Evolutionary conservation across 2,797 vertebrate species (phyloP).

Genomic region (Schizopygopsis pylzovi): DNA sequence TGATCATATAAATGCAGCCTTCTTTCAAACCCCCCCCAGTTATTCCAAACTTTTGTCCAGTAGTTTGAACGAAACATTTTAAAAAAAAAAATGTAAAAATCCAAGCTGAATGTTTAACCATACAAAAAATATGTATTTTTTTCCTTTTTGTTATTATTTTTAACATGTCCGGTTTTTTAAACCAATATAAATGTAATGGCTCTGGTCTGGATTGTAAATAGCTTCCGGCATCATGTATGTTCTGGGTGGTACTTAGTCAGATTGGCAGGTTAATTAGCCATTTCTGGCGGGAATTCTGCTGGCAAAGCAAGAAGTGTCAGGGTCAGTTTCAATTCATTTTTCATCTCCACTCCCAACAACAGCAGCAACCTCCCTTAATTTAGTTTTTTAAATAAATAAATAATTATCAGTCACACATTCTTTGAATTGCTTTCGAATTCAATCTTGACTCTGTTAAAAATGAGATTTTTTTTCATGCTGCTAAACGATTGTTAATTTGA

Average conservation of each 20-base stretch:
- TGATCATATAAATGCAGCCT: not conserved
- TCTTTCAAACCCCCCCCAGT: too few relatives aligned
- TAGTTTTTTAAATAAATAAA: not conserved
- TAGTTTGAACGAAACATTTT: not conserved
- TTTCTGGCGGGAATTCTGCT: conserved; percentile 54
- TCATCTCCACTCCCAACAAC: conserved; percentile 37
- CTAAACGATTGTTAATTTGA: conserved; percentile 55
- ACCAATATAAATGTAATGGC: not conserved
- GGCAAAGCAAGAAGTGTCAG: conserved; percentile 46
- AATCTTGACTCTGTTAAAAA: conserved; percentile 48
- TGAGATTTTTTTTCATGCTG: conserved; percentile 40
- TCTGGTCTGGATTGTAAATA: conserved; percentile 7
- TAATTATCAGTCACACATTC: conserved; percentile 42
- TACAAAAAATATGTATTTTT: not conserved
- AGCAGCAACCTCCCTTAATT: not conserved
- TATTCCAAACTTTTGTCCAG: not conserved
- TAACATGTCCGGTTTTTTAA: not conserved
- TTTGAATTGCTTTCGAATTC: conserved; percentile 39
- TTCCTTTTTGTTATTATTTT: not conserved
- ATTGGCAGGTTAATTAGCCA: conserved; percentile 72
- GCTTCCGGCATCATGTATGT: conserved; percentile 13
- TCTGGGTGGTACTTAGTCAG: conserved; percentile 55
- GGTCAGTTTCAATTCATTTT: conserved; percentile 52
- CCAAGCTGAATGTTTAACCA: not conserved
- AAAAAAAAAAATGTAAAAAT: not conserved